These are phyloP conservation scores for human (Homo sapiens) DNA, from an alignment of 2,113 vertebrate species.

Conservation along the genomic window DNA sequence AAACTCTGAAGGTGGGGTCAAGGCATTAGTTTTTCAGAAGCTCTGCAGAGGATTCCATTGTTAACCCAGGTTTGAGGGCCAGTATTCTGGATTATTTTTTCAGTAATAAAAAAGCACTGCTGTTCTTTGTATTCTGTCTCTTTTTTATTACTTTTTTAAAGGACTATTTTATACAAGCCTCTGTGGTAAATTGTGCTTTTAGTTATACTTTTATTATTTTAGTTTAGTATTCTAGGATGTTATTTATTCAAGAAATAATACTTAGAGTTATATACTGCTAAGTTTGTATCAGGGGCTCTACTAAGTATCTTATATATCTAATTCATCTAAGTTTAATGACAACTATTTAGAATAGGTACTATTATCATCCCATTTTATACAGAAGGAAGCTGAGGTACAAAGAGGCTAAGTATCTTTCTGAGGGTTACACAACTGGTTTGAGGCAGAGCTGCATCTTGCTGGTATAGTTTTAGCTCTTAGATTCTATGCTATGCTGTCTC, in stretches of 20 bases:
- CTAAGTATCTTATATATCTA: background rate
- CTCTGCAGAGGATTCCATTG: background rate
- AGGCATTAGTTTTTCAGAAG: background rate
- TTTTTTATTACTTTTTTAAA: background rate
- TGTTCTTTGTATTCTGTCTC: background rate
- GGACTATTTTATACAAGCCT: background rate
- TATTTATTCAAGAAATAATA: background rate
- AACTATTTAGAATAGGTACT: background rate
- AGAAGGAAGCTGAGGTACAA: background rate
- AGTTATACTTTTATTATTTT: background rate
- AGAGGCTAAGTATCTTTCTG: background rate
- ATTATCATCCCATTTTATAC: background rate
- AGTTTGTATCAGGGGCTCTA: background rate
- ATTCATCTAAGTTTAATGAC: background rate
- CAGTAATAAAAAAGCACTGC: background rate
- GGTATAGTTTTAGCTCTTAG: background rate
- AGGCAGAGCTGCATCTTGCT: background rate
- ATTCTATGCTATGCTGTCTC: background rate
- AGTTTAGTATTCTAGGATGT: background rate
- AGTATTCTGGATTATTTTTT: background rate
- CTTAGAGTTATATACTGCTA: background rate
- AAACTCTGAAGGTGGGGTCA: background rate
- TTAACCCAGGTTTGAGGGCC: background rate
- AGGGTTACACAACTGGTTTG: background rate
- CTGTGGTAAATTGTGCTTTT: background rate